phyloP scores from a whole-genome alignment of 2,797 vertebrate species.

The Carcharodon carcharias region DNA sequence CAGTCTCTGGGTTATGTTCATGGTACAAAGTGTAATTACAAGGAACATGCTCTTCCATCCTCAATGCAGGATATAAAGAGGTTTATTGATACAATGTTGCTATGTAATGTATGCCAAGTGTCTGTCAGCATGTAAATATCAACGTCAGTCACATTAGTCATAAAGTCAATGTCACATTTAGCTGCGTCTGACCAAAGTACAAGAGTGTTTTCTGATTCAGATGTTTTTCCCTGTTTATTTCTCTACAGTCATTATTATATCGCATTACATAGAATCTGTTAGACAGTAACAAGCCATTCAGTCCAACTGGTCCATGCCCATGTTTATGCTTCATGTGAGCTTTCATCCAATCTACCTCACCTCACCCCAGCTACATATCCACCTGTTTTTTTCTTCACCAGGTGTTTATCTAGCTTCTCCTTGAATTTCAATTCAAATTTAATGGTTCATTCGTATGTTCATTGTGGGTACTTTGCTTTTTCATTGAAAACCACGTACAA shows the following conservation, averaged over 20 bases:
- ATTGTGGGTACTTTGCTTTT: no score
- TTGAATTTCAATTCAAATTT: neutral
- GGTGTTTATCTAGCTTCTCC: neutral
- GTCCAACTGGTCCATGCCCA: neutral
- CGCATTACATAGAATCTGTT: no score
- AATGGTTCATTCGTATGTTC: no score
- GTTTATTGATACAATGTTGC: neutral
- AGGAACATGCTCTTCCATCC: neutral
- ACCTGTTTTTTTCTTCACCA: neutral
- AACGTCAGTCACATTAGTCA: neutral
- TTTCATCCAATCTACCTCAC: neutral
- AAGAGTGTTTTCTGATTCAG: neutral
- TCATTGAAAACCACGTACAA: no score
- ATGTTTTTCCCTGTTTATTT: neutral
- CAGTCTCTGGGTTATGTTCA: neutral
- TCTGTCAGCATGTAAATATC: neutral
- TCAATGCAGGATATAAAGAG: neutral
- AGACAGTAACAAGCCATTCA: neutral
- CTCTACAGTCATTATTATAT: neutral
- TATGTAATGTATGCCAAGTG: neutral
- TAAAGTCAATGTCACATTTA: neutral
- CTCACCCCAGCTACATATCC: neutral
- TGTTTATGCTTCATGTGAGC: neutral
- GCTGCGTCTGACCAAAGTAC: neutral
- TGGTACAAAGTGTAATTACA: neutral